These are phyloP conservation scores for Cepaea hortensis DNA, from an alignment of 2,888 invertebrate species.

Conservation along the genomic window DNA sequence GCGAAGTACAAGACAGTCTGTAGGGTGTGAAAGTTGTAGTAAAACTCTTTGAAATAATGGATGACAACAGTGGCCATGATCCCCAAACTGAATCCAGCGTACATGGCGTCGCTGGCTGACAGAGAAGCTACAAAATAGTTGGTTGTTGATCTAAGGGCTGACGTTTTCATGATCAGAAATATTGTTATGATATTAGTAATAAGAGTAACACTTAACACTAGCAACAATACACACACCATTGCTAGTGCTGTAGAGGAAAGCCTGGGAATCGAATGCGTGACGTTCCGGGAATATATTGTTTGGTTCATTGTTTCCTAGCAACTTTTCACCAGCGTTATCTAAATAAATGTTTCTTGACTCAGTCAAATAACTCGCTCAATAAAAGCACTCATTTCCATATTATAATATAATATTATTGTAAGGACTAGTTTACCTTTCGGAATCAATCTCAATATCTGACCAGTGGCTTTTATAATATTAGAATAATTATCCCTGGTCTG, in stretches of 20 bases:
- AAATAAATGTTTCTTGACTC: not conserved
- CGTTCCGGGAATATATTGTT: not conserved
- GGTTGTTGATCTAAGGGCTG: not conserved
- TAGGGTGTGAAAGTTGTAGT: not conserved
- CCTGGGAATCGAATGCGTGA: not conserved
- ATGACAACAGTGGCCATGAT: not conserved
- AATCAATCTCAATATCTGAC: too few relatives aligned
- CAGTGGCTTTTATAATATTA: not conserved
- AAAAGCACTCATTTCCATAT: not conserved
- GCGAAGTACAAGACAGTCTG: not conserved
- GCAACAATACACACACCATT: not conserved
- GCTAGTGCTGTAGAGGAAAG: not conserved
- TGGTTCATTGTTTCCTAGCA: not conserved
- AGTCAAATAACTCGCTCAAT: not conserved
- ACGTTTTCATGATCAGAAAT: not conserved
- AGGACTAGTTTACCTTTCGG: not conserved
- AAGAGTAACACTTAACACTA: not conserved
- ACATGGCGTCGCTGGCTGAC: not conserved
- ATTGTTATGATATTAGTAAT: slow-evolving; percentile 8
- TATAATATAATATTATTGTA: not conserved
- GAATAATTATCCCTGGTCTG: not conserved
- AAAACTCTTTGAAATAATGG: not conserved
- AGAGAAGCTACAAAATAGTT: slow-evolving; percentile 1
- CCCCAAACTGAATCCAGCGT: not conserved
- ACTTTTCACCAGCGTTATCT: not conserved